Conservation (phyloP, 2,113 vertebrate species). For the Hippocampus barbouri region DNA sequence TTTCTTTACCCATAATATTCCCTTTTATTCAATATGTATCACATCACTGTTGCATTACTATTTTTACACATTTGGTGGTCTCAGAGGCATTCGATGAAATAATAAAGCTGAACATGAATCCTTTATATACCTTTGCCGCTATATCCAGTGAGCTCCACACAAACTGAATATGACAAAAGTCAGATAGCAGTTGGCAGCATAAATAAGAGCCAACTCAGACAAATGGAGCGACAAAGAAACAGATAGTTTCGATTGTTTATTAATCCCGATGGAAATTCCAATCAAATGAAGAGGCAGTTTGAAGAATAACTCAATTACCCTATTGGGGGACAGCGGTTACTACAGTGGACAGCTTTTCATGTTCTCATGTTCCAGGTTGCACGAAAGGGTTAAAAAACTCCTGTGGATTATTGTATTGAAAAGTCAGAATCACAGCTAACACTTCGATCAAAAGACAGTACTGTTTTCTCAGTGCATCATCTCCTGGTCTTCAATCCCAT, state of each 20-base stretch:
- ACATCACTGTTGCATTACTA: constrained; percentile 35
- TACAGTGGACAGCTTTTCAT: no score
- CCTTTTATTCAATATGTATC: constrained; percentile 20
- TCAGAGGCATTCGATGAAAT: constrained; percentile 19
- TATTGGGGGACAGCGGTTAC: no score
- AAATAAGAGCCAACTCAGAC: no score
- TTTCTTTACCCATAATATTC: constrained; percentile 14
- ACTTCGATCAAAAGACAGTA: constrained; percentile 56
- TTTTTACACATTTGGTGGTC: constrained; percentile 21
- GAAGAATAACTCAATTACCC: no score
- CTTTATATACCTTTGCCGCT: background rate
- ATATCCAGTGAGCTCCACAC: no score
- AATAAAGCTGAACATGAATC: constrained; percentile 11
- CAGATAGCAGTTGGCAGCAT: no score
- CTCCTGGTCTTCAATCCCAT: constrained; percentile 50
- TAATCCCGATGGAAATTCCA: no score
- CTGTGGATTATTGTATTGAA: background rate
- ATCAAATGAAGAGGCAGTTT: background rate
- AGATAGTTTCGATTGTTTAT: no score
- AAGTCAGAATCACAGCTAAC: background rate
- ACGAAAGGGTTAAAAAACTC: background rate
- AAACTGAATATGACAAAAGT: no score
- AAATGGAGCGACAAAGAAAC: no score
- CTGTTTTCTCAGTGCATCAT: constrained; percentile 45
- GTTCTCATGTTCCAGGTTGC: no score